Evolutionary conservation across 2,113 vertebrate species (phyloP).

Genomic region (Austrofundulus limnaeus): DNA sequence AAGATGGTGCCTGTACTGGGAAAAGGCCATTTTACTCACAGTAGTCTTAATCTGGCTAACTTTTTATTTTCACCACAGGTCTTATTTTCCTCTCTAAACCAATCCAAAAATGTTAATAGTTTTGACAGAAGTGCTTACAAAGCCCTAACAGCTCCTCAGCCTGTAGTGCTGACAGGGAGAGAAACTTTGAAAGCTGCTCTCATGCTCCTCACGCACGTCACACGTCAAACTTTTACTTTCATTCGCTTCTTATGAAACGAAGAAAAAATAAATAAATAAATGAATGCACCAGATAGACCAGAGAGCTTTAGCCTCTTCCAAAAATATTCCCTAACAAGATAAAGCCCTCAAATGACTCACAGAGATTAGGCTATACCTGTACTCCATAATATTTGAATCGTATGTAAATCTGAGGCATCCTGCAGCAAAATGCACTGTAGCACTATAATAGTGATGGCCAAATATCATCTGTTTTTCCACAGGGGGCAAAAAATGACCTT

Average conservation of each 20-base stretch:
- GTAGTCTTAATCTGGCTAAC: conserved; percentile 8
- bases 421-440: not conserved
- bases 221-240: conserved; percentile 54
- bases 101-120: conserved; percentile 71
- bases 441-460: not conserved
- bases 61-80: not conserved
- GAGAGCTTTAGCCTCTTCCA: conserved; percentile 21
- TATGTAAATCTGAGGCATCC: conserved; percentile 3
- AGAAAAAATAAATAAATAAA: not conserved
- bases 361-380: conserved; percentile 3
- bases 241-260: conserved; percentile 29
- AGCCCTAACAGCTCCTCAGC: conserved; percentile 27
- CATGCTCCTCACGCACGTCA: conserved; percentile 47
- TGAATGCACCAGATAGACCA: conserved; percentile 7
- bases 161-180: conserved; percentile 58
- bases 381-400: conserved; percentile 23
- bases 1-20: conserved; percentile 17
- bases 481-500: not conserved
- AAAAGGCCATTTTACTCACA: conserved; percentile 15
- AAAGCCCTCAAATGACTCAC: conserved; percentile 32
- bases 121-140: conserved; percentile 74
- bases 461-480: not conserved
- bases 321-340: conserved; percentile 50
- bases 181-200: conserved; percentile 54
- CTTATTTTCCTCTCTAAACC: conserved; percentile 29